These are phyloP conservation scores for Anguilla rostrata DNA, from an alignment of 2,113 vertebrate genomes.

Conservation along the genomic window DNA sequence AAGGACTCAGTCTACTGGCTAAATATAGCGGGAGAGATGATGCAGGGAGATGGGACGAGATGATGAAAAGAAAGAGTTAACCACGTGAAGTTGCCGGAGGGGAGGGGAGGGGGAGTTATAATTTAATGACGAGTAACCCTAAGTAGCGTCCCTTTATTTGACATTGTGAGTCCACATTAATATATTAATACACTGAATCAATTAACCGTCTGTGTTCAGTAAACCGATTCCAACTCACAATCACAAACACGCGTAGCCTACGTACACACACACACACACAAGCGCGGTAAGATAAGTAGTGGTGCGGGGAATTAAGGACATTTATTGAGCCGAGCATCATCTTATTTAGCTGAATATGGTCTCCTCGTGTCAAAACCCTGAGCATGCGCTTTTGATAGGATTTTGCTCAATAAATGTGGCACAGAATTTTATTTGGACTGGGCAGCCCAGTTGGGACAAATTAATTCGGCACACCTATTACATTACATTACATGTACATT, in stretches of 20 bases:
- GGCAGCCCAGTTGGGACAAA: not conserved
- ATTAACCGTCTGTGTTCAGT: not conserved
- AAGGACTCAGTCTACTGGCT: conserved; percentile 64
- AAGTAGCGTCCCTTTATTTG: not conserved
- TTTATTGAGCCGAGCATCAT: too few relatives aligned
- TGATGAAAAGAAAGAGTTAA: conserved; percentile 43
- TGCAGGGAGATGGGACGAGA: conserved; percentile 60
- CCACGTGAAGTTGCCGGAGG: not conserved
- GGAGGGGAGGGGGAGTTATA: not conserved
- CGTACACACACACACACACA: not conserved
- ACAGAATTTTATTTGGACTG: not conserved
- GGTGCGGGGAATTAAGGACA: too few relatives aligned
- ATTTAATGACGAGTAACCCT: not conserved
- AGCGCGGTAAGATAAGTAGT: too few relatives aligned
- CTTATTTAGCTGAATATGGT: too few relatives aligned
- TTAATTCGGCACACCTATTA: too few relatives aligned
- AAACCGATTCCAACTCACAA: not conserved
- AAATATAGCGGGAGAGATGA: conserved; percentile 68
- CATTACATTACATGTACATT: too few relatives aligned
- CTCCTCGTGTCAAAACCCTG: too few relatives aligned
- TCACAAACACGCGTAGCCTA: not conserved
- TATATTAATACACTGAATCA: not conserved
- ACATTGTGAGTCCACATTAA: not conserved
- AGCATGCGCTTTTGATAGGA: not conserved
- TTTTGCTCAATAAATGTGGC: not conserved